A percentile compares a stretch with the other conserved stretches of the same genome.
These are phyloP conservation scores for Neolamprologus toae DNA, from an alignment of 2,113 vertebrate species.

Conservation along the genomic window DNA sequence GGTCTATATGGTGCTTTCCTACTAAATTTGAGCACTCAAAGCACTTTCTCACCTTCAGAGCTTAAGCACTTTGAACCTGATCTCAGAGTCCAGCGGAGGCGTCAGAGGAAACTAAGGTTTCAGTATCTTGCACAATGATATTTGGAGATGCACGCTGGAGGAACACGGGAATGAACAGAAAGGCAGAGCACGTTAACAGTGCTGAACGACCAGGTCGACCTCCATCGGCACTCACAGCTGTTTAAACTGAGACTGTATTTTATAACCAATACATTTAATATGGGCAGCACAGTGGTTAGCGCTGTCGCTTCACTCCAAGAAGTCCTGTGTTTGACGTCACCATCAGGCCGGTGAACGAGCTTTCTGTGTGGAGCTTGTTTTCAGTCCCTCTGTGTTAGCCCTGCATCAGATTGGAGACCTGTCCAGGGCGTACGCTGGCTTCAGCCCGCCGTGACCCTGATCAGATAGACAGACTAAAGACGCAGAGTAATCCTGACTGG, in stretches of 20 bases:
- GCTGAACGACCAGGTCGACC: fast-evolving
- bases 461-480: neutral
- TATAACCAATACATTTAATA: neutral
- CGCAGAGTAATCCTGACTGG: neutral
- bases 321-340: neutral
- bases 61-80: neutral
- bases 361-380: neutral
- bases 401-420: fast-evolving
- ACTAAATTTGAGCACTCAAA: neutral
- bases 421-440: neutral
- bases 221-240: fast-evolving
- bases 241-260: neutral
- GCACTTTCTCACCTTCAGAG: neutral
- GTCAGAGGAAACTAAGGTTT: neutral
- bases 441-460: neutral
- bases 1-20: neutral
- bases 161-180: neutral
- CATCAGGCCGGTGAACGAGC: neutral
- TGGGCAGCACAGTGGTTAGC: neutral
- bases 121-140: neutral
- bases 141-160: neutral
- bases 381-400: neutral
- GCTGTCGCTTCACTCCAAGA: neutral
- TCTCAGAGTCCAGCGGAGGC: neutral
- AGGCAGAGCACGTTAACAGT: neutral